phyloP scores from a whole-genome alignment of 2,113 vertebrate species.

The Poeciliopsis turrubarensis region DNA sequence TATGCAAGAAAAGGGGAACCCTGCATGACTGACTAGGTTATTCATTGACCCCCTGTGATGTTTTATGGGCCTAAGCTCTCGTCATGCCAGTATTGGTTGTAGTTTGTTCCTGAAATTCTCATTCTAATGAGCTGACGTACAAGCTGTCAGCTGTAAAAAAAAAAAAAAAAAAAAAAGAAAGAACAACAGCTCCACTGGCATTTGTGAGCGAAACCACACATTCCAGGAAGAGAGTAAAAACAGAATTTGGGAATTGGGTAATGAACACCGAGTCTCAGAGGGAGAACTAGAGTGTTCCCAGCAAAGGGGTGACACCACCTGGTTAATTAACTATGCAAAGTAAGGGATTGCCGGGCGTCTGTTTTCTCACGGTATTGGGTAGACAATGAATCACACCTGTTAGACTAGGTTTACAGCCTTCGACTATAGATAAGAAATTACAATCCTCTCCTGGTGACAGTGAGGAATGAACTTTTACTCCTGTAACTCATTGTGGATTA shows the following conservation, averaged over 20 bases:
- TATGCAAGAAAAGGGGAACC: conserved; percentile 41
- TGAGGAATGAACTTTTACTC: conserved; percentile 18
- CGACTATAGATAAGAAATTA: conserved; percentile 53
- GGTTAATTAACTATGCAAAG: conserved; percentile 56
- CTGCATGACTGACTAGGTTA: conserved; percentile 36
- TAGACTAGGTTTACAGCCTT: conserved; percentile 44
- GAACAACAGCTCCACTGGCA: conserved; percentile 37
- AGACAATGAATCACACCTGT: conserved; percentile 59
- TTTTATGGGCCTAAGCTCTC: conserved; percentile 55
- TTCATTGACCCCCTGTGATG: conserved; percentile 54
- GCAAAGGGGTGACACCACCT: conserved; percentile 39
- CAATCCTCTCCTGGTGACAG: conserved; percentile 10
- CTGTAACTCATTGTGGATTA: conserved; percentile 19
- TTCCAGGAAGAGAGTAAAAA: conserved; percentile 61
- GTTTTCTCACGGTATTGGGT: conserved; percentile 69
- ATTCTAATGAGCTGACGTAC: conserved; percentile 67
- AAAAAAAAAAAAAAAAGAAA: conserved; percentile 67
- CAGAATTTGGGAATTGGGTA: conserved; percentile 51
- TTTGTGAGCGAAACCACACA: conserved; percentile 45
- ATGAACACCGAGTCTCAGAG: conserved; percentile 33
- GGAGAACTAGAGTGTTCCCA: conserved; percentile 53
- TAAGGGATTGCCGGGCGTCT: conserved; percentile 1
- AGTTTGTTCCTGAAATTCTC: conserved; percentile 43
- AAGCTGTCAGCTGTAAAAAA: conserved; percentile 60
- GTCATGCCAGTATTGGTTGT: conserved; percentile 7